Evolutionary conservation across 2,888 invertebrate genomes (phyloP), one percentile per base, ranked within the genome.

Genomic region (Candidula unifasciata): DNA sequence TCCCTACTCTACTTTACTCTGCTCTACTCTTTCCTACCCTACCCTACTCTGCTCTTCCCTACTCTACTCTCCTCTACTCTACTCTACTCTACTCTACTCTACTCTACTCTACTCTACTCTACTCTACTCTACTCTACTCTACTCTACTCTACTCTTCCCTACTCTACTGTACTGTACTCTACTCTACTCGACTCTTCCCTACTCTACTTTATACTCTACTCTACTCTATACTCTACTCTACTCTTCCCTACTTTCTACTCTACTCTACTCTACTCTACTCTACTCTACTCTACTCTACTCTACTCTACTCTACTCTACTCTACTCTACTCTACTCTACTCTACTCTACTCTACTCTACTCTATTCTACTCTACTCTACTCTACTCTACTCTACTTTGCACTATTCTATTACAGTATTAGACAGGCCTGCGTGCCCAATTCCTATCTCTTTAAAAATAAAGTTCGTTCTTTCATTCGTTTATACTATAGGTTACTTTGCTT

Each of bases 271-370:
- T 76, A 76, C 76, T 37, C 76, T 76, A 76, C 76, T 24, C 76
- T 76, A 76, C 76, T 37, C 37, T 52, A 76, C 76, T 3, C 37
- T 13, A 44, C 13, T 10, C 37, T 52, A 44, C 44, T 76, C 37
- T 52, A 44, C 76, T 37, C 37, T 76, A 44, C 76, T 37, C 5
- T 76, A 76, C 76, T 44, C 76, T 76, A 76, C 76, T 37, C 76
- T 76, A 76, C 76, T 76, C 52, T 76, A 76, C 76, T 76, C 76
- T 76, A 76, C 76, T 76, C 76, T 76, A 37, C 44, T 76, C 76
- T 76, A 76, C 52, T 44, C 37, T 76, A 76, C 76, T 76, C 76
- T 44, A 76, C 76, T 44, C 76, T 76, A 76, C 76, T 37, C 76
- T 76, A 76, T 35, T 37, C 76, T 76, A 76, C 76, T 24, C 76